Evolutionary conservation across 2,113 vertebrate species (phyloP).

Genomic region (Rhadina sibilatrix): DNA sequence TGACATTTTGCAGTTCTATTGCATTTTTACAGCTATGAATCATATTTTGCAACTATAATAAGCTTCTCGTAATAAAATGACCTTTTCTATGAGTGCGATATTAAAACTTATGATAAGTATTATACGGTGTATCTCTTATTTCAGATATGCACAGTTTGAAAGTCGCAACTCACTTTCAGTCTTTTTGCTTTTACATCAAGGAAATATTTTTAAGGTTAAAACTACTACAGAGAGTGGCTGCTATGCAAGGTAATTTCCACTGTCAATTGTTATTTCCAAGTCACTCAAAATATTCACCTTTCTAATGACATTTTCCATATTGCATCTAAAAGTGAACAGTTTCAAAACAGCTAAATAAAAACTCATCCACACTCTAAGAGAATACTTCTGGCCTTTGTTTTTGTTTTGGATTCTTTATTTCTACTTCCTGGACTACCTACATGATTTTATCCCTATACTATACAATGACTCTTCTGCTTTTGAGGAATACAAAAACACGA

Average conservation of each 20-base stretch:
- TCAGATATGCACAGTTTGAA: not conserved
- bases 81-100: not conserved
- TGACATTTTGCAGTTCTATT: not conserved
- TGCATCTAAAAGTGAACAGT: not conserved
- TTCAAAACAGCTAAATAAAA: not conserved
- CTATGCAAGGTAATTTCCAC: not conserved
- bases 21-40: not conserved
- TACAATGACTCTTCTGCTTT: not conserved
- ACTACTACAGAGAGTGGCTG: not conserved
- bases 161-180: not conserved
- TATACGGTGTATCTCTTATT: not conserved
- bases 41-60: not conserved
- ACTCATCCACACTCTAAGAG: not conserved
- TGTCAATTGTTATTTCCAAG: not conserved
- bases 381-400: not conserved
- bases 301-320: not conserved
- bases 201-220: not conserved
- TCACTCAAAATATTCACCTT: not conserved
- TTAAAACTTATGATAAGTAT: not conserved
- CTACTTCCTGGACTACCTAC: not conserved
- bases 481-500: rapidly evolving
- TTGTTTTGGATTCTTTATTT: not conserved
- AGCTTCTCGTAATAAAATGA: not conserved
- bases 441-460: not conserved
- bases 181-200: not conserved